Evolutionary conservation across 2,888 invertebrate genomes (phyloP).

Genomic region (Andrena trimmerana): DNA sequence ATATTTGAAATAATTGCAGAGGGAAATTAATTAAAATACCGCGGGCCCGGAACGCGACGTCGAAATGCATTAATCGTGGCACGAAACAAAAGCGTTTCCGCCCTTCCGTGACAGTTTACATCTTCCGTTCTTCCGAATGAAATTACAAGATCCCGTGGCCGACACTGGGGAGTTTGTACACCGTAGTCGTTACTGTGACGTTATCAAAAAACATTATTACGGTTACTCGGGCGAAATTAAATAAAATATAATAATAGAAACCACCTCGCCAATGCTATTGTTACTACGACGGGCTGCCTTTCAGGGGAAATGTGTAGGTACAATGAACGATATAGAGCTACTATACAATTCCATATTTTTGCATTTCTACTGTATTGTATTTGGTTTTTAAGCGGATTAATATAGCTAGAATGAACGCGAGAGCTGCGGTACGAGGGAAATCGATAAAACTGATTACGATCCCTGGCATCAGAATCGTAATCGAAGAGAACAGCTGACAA

Average conservation of each 20-base stretch:
- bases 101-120: constrained; percentile 43
- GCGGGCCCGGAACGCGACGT: constrained; percentile 29
- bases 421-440: not conserved
- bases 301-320: no score
- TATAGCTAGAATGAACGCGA: not conserved
- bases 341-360: not conserved
- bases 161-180: constrained; percentile 41
- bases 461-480: not conserved
- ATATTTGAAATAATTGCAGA: constrained; percentile 61
- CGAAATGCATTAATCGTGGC: constrained; percentile 50
- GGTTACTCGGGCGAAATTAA: not conserved
- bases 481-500: not conserved
- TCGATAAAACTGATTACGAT: constrained; percentile 3
- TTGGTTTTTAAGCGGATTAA: not conserved
- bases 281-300: no score
- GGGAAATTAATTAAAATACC: constrained; percentile 75
- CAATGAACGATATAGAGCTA: no score
- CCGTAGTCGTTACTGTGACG: constrained; percentile 11
- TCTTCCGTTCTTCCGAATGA: constrained; percentile 37
- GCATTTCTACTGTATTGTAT: not conserved
- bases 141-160: constrained; percentile 49
- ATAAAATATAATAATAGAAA: no score
- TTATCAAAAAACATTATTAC: constrained; percentile 28
- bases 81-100: constrained; percentile 36
- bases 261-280: no score